Evolutionary conservation across 1,140 invertebrate species (phyloP).

Genomic region (Pogonognathellus flavescens): DNA sequence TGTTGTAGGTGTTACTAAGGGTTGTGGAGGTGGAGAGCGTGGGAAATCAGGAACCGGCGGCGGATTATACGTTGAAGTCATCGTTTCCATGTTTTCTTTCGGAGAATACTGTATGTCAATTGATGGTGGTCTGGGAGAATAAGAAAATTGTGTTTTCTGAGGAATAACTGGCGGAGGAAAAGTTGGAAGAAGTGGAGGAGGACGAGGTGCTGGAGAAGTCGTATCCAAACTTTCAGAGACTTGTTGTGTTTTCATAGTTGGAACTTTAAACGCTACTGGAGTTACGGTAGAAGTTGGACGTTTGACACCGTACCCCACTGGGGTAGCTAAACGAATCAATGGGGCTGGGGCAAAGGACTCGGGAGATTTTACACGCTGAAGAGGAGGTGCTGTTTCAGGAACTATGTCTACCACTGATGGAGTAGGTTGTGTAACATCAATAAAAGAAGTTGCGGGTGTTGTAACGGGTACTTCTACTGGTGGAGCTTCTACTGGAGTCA

Average conservation of each 20-base stretch:
- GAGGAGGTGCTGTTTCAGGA: neutral
- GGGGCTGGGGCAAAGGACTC: neutral
- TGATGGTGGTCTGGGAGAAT: neutral
- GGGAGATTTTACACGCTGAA: neutral
- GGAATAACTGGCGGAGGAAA: neutral
- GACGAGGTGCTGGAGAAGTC: neutral
- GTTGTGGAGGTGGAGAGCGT: neutral
- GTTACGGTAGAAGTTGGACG: neutral
- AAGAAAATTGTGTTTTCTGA: neutral
- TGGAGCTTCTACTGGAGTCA: neutral
- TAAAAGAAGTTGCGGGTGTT: neutral
- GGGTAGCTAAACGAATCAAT: conserved; percentile 7
- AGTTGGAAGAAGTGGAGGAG: neutral
- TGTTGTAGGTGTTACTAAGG: neutral
- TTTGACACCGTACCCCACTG: conserved; percentile 10
- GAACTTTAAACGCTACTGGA: neutral
- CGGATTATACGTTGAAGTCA: neutral
- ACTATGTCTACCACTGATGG: neutral
- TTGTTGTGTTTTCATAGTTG: no score
- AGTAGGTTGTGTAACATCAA: neutral
- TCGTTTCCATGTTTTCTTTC: no score
- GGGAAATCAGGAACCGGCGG: neutral
- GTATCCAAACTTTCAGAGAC: neutral
- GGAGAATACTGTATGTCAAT: neutral
- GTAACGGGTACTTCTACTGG: neutral